Conservation (phyloP, 2,797 vertebrate species). For the Simalia tracyae region DNA sequence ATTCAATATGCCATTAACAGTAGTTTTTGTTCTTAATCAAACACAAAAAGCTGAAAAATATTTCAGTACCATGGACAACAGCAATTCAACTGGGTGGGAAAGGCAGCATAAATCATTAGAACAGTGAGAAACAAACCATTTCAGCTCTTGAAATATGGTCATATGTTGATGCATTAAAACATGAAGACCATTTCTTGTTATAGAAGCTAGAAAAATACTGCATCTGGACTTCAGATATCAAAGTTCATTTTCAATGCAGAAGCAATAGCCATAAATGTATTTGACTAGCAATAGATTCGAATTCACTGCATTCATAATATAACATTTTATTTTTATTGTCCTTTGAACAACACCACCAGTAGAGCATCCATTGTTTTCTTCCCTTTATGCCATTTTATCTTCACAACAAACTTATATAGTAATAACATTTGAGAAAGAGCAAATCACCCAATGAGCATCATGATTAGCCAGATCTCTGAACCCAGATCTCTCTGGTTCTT, state of each 20-base stretch:
- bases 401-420: not conserved
- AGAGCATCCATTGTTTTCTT: not conserved
- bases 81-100: rapidly evolving
- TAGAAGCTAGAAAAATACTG: not conserved
- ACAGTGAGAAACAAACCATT: not conserved
- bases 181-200: not conserved
- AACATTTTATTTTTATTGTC: not conserved
- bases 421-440: not conserved
- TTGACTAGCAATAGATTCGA: not conserved
- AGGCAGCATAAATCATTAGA: not conserved
- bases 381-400: not conserved
- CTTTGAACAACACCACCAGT: not conserved
- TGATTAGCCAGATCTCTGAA: not conserved
- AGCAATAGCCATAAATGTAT: not conserved
- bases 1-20: not conserved
- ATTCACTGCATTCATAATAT: not conserved
- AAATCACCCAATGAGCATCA: not conserved
- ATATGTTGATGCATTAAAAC: slow-evolving; percentile 1
- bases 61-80: slow-evolving; percentile 49
- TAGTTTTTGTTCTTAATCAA: not conserved
- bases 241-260: not conserved
- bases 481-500: not conserved
- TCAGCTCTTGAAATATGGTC: not conserved
- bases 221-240: not conserved
- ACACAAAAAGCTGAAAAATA: not conserved